Conservation (phyloP, 2,797 vertebrate species). For the Cyclopterus lumpus region DNA sequence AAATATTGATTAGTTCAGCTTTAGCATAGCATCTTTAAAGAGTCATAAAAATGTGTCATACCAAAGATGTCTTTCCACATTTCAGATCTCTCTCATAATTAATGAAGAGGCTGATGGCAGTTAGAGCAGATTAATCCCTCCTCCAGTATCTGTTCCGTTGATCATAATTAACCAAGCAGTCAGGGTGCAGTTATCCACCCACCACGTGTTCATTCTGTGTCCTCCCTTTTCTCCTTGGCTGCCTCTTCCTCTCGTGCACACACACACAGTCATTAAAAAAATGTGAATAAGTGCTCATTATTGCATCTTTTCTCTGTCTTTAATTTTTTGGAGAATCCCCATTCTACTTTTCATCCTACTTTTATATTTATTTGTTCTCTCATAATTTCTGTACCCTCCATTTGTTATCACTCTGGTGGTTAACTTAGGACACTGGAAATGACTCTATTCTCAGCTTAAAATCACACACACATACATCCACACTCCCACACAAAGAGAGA, state of each 20-base stretch:
- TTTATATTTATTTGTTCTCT: background rate
- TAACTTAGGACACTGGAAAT: conserved; percentile 42
- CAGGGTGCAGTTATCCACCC: conserved; percentile 54
- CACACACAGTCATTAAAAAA: conserved; percentile 9
- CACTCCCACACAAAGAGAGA: conserved; percentile 48
- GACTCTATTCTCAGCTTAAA: conserved; percentile 41
- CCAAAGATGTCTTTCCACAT: conserved; percentile 29
- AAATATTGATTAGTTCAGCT: background rate
- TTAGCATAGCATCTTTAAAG: background rate
- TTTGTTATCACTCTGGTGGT: conserved; percentile 5
- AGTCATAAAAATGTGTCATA: background rate
- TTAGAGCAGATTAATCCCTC: conserved; percentile 68
- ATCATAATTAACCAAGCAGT: conserved; percentile 74
- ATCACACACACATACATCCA: conserved; percentile 37
- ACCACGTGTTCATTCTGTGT: conserved; percentile 54
- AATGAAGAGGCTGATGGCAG: conserved; percentile 52
- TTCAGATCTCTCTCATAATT: conserved; percentile 35
- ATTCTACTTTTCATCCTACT: background rate
- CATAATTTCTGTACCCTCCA: background rate
- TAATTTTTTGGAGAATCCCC: background rate
- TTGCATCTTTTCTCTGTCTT: background rate
- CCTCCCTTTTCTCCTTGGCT: conserved; percentile 42
- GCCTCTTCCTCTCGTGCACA: conserved; percentile 20
- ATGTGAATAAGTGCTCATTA: background rate
- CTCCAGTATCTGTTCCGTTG: conserved; percentile 66